Percentiles rank a stretch among this genome's conserved stretches.
phyloP scores from a whole-genome alignment of 2,797 vertebrate genomes.

The Squalus acanthias region DNA sequence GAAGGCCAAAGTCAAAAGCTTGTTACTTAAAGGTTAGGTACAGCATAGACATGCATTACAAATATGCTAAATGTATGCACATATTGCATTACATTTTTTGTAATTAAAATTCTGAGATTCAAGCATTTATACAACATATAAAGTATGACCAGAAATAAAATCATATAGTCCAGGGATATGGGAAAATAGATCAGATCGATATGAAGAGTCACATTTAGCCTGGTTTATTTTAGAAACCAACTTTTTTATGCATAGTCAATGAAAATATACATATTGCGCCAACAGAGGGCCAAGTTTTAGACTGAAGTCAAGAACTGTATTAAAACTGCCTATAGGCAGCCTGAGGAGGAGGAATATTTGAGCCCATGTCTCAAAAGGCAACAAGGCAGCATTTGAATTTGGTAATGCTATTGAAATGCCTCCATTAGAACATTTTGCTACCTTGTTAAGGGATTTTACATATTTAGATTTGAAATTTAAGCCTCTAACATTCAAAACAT shows the following conservation, averaged over 20 bases:
- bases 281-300: background rate
- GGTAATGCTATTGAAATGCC: background rate
- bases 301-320: background rate
- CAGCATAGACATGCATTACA: background rate
- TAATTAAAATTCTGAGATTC: background rate
- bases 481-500: background rate
- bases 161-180: background rate
- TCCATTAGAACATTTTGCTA: background rate
- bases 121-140: background rate
- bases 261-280: background rate
- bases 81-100: background rate
- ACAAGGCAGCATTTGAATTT: background rate
- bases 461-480: background rate
- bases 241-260: background rate
- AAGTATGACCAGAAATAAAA: conserved; percentile 9
- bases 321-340: background rate
- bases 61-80: background rate
- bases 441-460: background rate
- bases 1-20: background rate
- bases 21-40: background rate
- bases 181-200: background rate
- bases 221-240: background rate
- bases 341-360: background rate
- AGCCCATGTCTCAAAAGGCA: background rate
- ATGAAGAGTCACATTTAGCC: background rate